Conservation (phyloP, 2,797 vertebrate species). For the Podargus strigoides region DNA sequence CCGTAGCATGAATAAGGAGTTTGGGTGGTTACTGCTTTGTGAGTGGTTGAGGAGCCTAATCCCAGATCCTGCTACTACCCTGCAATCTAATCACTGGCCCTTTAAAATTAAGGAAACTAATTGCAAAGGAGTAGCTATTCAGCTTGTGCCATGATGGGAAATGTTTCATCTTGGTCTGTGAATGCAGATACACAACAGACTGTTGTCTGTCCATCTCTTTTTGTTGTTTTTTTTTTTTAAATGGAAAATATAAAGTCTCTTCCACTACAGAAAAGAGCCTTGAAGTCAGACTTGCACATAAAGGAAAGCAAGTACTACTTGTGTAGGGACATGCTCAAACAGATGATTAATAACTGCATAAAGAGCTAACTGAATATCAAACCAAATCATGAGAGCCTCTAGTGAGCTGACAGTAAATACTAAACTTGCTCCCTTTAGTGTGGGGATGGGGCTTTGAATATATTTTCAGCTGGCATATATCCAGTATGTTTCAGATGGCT, state of each 20-base stretch:
- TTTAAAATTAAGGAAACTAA: slow-evolving; percentile 22
- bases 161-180: neutral
- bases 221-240: neutral
- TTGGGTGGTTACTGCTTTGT: neutral
- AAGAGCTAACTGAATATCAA: neutral
- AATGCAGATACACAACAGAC: neutral
- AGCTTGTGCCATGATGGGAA: neutral
- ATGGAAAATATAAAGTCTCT: neutral
- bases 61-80: neutral
- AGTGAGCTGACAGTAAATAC: neutral
- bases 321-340: neutral
- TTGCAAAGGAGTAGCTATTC: slow-evolving; percentile 13
- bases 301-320: neutral
- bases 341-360: neutral
- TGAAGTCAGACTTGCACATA: neutral
- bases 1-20: neutral
- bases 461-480: neutral
- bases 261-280: neutral
- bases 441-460: neutral
- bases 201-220: neutral
- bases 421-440: neutral
- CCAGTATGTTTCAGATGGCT: neutral
- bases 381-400: neutral
- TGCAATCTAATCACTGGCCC: neutral
- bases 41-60: neutral